Evolutionary conservation across 2,113 vertebrate species (phyloP).

Genomic region (Indicator maculatus): DNA sequence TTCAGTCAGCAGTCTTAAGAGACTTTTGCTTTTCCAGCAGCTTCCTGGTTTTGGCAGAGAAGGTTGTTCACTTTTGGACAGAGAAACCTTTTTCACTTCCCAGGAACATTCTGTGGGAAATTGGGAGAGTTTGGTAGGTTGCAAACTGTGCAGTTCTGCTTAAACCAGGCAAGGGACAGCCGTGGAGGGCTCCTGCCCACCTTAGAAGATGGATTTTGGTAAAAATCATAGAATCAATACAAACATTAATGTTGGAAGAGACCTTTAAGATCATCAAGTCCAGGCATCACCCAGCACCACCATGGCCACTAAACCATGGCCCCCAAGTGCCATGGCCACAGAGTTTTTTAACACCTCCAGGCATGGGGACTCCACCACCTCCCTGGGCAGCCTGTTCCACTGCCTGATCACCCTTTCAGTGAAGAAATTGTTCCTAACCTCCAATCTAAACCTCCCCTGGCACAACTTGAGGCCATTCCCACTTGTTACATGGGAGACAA

Average conservation of each 20-base stretch:
- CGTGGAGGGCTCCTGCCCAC: neutral
- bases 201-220: neutral
- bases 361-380: too few species aligned
- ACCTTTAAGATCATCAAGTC: too few species aligned
- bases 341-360: too few species aligned
- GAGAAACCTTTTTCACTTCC: neutral
- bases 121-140: neutral
- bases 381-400: too few species aligned
- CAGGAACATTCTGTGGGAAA: neutral
- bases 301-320: too few species aligned
- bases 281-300: too few species aligned
- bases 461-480: too few species aligned
- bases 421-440: too few species aligned
- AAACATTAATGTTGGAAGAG: too few species aligned
- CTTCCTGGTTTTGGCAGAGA: neutral
- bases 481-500: neutral
- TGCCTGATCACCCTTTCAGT: too few species aligned
- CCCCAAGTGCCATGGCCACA: too few species aligned
- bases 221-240: neutral
- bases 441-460: too few species aligned
- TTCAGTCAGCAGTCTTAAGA: neutral
- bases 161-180: neutral
- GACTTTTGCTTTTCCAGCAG: neutral
- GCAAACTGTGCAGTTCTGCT: neutral
- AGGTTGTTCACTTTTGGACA: neutral